These are phyloP conservation scores for Epinotia demarniana DNA, from an alignment of 2,888 invertebrate species.

Conservation along the genomic window DNA sequence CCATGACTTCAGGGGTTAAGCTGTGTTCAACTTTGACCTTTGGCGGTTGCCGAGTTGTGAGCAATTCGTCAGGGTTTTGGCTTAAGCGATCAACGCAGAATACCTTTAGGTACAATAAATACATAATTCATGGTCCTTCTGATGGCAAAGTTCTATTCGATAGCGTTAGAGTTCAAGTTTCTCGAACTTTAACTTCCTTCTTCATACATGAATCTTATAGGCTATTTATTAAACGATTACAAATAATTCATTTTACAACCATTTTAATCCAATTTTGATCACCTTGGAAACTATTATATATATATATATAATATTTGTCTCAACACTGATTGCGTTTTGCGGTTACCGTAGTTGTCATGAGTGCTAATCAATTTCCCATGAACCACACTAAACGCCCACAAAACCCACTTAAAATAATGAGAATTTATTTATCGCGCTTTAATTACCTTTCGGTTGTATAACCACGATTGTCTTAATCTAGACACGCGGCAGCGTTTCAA, in stretches of 20 bases:
- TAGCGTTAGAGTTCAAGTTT: too few species aligned
- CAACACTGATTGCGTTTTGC: neutral
- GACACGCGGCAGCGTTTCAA: too few species aligned
- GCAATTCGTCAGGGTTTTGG: slow-evolving; percentile 18
- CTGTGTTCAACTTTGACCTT: slow-evolving; percentile 43
- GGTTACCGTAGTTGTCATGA: neutral
- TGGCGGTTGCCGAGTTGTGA: slow-evolving; percentile 37
- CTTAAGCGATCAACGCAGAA: slow-evolving; percentile 36
- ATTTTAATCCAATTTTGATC: neutral
- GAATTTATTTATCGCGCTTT: neutral
- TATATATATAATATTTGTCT: neutral
- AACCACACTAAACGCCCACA: neutral
- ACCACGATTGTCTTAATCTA: neutral
- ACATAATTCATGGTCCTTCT: neutral
- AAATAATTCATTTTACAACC: neutral
- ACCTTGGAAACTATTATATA: neutral
- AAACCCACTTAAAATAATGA: neutral
- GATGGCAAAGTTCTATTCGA: too few species aligned
- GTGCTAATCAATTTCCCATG: neutral
- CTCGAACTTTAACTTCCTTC: too few species aligned
- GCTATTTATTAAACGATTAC: too few species aligned
- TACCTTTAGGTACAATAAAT: neutral
- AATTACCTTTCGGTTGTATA: neutral
- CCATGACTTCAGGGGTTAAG: slow-evolving; percentile 32
- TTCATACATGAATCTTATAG: too few species aligned